phyloP scores from a whole-genome alignment of 2,113 vertebrate species.

The Gadus chalcogrammus region DNA sequence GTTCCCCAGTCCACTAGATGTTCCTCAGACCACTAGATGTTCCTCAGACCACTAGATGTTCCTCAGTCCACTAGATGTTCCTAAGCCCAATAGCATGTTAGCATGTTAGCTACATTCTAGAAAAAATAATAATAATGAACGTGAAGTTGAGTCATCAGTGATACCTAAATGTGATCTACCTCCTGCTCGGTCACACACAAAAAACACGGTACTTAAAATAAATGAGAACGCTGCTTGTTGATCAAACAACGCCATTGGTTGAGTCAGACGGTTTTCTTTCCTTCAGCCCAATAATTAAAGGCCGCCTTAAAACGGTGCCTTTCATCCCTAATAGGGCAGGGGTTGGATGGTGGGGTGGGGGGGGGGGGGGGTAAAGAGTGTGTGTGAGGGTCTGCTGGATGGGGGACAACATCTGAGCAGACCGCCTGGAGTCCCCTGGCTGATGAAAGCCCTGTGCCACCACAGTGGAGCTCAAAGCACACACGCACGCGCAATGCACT shows the following conservation, averaged over 20 bases:
- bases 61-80: too few species aligned
- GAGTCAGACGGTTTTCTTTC: conserved; percentile 25
- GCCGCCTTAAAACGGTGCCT: conserved; percentile 31
- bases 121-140: too few species aligned
- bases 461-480: conserved; percentile 52
- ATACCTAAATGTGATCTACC: too few species aligned
- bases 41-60: too few species aligned
- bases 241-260: conserved; percentile 37
- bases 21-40: too few species aligned
- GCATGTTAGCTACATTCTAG: too few species aligned
- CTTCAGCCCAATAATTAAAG: conserved; percentile 40
- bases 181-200: too few species aligned
- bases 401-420: conserved; percentile 52
- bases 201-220: too few species aligned
- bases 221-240: background rate
- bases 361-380: conserved; percentile 12
- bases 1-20: too few species aligned
- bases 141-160: too few species aligned
- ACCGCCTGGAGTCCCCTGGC: conserved; percentile 63
- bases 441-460: conserved; percentile 61
- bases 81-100: too few species aligned
- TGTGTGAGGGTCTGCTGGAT: conserved; percentile 34
- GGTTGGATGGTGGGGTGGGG: too few species aligned
- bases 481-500: background rate
- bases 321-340: conserved; percentile 41